Percentiles rank a stretch among this genome's conserved stretches.
phyloP scores from a whole-genome alignment of 1,140 invertebrate species.

The Hypsibius dujardini region DNA sequence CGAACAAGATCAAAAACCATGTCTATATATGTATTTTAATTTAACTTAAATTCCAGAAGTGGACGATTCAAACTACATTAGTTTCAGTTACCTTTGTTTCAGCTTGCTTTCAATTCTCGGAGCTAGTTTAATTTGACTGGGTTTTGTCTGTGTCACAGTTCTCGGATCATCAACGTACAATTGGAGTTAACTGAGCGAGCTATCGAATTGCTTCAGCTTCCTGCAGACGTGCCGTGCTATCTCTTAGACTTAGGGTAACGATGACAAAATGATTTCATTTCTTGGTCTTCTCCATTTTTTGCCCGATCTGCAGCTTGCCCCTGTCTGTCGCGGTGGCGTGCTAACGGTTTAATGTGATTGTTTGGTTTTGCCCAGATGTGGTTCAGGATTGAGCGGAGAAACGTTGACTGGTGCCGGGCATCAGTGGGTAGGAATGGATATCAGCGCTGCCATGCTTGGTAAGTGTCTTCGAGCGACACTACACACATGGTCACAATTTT shows the following conservation, averaged over 20 bases:
- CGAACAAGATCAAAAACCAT: no score
- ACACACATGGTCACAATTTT: constrained; percentile 47
- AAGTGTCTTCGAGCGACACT: constrained; percentile 24
- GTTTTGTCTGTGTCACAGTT: constrained; percentile 37
- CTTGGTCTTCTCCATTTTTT: neutral
- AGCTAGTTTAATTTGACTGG: no score
- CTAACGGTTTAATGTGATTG: constrained; percentile 20
- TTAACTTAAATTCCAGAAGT: no score
- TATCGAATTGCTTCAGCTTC: constrained; percentile 64
- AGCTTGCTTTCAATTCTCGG: no score
- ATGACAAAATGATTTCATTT: neutral
- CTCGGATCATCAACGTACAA: constrained; percentile 92
- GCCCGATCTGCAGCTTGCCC: neutral
- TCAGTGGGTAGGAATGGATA: constrained; percentile 86
- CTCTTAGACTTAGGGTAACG: no score
- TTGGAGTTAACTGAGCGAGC: constrained; percentile 81
- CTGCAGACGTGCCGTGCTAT: neutral
- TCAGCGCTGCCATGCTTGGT: constrained; percentile 72
- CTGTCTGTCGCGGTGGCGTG: neutral
- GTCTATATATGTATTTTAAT: no score
- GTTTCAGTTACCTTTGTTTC: no score
- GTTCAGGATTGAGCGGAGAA: constrained; percentile 84
- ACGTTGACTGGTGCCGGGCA: constrained; percentile 79
- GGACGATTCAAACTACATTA: no score
- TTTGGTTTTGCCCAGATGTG: constrained; percentile 44